phyloP scores from a whole-genome alignment of 2,888 invertebrate species.

The Axea sp. region DNA sequence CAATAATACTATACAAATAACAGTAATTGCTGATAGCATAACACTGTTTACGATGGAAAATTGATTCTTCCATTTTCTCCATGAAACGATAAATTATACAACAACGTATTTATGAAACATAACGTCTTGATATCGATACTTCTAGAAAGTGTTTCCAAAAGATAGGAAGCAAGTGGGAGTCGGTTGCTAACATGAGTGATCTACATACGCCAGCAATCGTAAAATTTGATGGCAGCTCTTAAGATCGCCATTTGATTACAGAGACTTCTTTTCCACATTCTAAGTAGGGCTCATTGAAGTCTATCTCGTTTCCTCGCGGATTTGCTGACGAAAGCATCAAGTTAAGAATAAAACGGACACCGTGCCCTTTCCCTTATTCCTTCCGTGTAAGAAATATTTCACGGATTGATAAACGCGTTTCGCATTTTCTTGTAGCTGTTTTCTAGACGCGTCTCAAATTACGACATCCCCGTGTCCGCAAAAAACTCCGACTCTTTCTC shows the following conservation, averaged over 20 bases:
- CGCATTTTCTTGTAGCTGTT: constrained; percentile 37
- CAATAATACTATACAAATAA: constrained; percentile 8
- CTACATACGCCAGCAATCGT: constrained; percentile 50
- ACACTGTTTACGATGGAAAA: constrained; percentile 30
- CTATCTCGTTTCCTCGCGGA: constrained; percentile 27
- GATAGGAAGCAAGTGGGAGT: constrained; percentile 24
- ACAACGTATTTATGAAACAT: constrained; percentile 46
- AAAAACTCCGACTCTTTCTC: constrained; percentile 52
- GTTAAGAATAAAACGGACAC: constrained; percentile 23
- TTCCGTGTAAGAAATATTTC: constrained; percentile 23
- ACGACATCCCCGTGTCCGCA: constrained; percentile 34
- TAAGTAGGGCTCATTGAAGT: constrained; percentile 21
- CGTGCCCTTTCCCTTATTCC: neutral
- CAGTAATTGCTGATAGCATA: constrained; percentile 14
- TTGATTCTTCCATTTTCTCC: constrained; percentile 31
- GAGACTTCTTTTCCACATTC: constrained; percentile 38
- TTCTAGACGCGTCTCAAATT: constrained; percentile 45
- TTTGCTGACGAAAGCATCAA: constrained; percentile 4
- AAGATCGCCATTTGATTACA: constrained; percentile 54
- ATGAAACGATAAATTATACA: constrained; percentile 36
- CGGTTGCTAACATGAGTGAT: constrained; percentile 30
- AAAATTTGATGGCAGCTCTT: constrained; percentile 53
- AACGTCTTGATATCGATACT: constrained; percentile 37
- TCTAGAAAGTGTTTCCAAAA: constrained; percentile 34
- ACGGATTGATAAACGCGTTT: constrained; percentile 48